Evolutionary conservation across 2,888 invertebrate species (phyloP), one percentile per base, ranked within the genome.

Genomic region (Limenitis camilla): DNA sequence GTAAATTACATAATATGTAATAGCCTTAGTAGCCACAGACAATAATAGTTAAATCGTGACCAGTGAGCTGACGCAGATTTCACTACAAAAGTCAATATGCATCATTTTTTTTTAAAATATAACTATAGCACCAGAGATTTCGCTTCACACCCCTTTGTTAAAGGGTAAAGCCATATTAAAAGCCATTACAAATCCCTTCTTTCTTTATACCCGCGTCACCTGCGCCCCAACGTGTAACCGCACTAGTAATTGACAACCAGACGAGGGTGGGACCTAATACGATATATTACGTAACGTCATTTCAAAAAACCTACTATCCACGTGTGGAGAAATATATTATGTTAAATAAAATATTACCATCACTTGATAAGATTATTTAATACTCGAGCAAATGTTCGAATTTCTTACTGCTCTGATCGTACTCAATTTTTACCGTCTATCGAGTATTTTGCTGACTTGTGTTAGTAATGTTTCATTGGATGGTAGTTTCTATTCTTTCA

Each of bases 191-290:
- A 52, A 57, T 52, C 49, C 54, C 51, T 42, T 10, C 49, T 36
- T 45, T 45, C 55, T 49, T 47, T 42, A 49, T 52, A 70, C 69
- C 72, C 67, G 67, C 66, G 64, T 72, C 71, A 71, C 68, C 64
- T 68, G 68, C 58, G 58, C 58, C 46, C 54, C 42, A 45, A 51
- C 41, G 49, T 45, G 54, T 45, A 49, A 44, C 61, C 63, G 59
- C 64, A 59, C 63, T 64, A 66, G 69, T 81, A 82, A 82, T 83
- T 84, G 84, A 83, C 84, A 78, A 66, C 62, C 47, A 61, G 73
- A 84, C 77, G 68, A 79, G 84, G 84, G 81, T 83, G 41, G 6
- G 47, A 51, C 45, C 52, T 56, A 58, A 58, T 56, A 46, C 45
- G 38, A 54, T 57, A 57, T 51, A 56, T 50, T 47, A 50, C 50